Base-by-base conservation (phyloP, 2,113 vertebrate species). In the Zosterops japonicus region DNA sequence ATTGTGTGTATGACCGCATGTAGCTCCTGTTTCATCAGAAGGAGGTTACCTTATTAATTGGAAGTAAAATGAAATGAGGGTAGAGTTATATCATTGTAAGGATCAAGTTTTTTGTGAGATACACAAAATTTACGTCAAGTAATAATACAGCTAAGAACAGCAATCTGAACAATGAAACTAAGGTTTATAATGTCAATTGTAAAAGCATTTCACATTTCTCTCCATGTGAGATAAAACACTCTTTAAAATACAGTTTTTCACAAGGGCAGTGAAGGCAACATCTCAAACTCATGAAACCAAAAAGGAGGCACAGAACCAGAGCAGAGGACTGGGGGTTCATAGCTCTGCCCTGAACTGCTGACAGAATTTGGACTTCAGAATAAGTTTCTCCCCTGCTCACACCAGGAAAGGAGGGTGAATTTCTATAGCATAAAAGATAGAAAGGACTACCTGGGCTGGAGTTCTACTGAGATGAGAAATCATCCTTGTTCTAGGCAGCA, bases 241-340 rank as follows among this genome's bases (percentile, higher is more conserved):
- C n/a, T 56, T 55, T 33, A 29, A 74, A 61, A 76, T 47, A 42
- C 3, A 5, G 14, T 24, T 75, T 83, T 59, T 46, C 15, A 33
- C 2, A 0, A 2, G 3, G 25, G 7, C 19, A 67, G 8, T 1
- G 25, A 67, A 67, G 39, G 55, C 5, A 28, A 28, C 11, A 36
- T 3, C 3, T 56, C 39, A 60, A 72, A 61, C 8, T 27, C 16
- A 22, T 0, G 0, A 6, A 23, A 19, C 4, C 7, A 6, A 47
- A n/a, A 17, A 72, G 24, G 3, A 3, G 12, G 18, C 16, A 9
- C 3, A 5, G 50, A 14, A 28, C 4, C 25, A 52, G 76, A 44
- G 24, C 39, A 23, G 1, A 1, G 0, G 2, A 8, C 10, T 1
- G 3, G 33, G 3, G 5, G 12, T 35, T 25, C 33, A 15, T 0